These are phyloP conservation scores for Pocillopora meandrina DNA, from an alignment of 92 coral and sea anemone genomes.

Conservation along the genomic window DNA sequence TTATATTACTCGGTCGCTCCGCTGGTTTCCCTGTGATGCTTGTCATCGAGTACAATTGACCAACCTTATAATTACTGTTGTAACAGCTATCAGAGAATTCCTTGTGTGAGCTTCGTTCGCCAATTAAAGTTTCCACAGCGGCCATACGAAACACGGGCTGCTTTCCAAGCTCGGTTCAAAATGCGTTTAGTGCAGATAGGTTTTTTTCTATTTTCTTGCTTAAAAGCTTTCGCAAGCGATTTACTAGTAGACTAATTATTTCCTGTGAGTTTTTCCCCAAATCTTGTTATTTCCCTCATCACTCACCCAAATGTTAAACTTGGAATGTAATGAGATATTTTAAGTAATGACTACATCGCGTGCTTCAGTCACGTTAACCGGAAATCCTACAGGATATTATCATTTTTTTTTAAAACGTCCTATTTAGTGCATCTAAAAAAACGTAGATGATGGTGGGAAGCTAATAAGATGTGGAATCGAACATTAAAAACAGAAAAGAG, in stretches of 20 bases:
- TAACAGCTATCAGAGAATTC: background rate
- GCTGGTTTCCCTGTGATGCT: background rate
- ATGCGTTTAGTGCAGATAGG: background rate
- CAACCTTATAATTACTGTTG: background rate
- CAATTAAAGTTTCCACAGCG: background rate
- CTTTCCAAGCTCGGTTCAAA: background rate
- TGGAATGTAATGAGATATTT: conserved; percentile 9
- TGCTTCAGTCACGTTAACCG: conserved; percentile 20
- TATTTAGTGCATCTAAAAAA: background rate
- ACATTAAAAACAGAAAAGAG: too few relatives aligned
- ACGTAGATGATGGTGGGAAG: background rate
- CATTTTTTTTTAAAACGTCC: too few relatives aligned
- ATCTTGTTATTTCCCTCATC: conserved; percentile 16
- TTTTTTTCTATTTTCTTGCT: background rate
- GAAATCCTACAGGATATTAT: conserved; percentile 1
- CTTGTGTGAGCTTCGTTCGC: background rate
- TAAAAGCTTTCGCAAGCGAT: conserved; percentile 3
- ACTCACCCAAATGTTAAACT: background rate
- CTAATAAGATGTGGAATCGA: background rate
- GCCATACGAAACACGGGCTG: background rate
- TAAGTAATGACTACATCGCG: background rate
- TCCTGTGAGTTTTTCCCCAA: conserved; percentile 2
- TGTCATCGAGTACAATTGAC: background rate
- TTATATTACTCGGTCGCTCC: conserved; percentile 18
- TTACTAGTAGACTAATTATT: conserved; percentile 7